These are phyloP conservation scores for Vidua macroura DNA, from an alignment of 2,113 vertebrate genomes.

Conservation along the genomic window DNA sequence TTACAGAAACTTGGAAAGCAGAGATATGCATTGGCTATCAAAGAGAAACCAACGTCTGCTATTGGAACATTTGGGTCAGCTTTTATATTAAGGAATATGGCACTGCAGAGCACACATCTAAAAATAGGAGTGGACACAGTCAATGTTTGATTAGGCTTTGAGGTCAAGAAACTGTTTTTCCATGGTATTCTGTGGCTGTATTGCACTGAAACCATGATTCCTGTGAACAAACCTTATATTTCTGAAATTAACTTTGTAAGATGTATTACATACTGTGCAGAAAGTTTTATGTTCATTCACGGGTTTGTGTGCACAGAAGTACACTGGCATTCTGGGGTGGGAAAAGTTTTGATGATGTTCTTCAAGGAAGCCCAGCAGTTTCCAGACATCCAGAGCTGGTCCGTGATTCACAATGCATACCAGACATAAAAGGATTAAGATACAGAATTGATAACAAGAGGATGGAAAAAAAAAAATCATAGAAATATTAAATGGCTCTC, in stretches of 20 bases:
- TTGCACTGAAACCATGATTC: background rate
- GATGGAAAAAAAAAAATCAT: background rate
- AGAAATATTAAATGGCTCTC: background rate
- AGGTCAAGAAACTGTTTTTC: conserved; percentile 30
- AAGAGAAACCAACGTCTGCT: conserved; percentile 53
- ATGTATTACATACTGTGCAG: background rate
- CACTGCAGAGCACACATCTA: background rate
- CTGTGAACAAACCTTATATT: background rate
- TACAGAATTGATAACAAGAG: conserved; percentile 27
- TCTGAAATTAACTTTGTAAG: background rate
- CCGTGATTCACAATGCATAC: conserved; percentile 54
- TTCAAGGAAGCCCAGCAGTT: background rate
- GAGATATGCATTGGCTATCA: conserved; percentile 62
- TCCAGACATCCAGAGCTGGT: conserved; percentile 20
- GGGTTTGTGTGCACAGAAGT: background rate
- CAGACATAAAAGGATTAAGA: conserved; percentile 61
- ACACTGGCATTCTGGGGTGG: background rate
- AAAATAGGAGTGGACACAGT: conserved; percentile 41
- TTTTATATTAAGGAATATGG: conserved; percentile 44
- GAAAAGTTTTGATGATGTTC: background rate
- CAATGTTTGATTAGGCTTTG: conserved; percentile 22
- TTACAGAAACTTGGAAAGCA: conserved; percentile 73
- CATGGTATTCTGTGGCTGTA: background rate
- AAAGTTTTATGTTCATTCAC: background rate
- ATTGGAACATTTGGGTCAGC: conserved; percentile 57